Base-by-base conservation (phyloP, 2,797 vertebrate genomes). In the Lepidocolaptes lacrymiger region DNA sequence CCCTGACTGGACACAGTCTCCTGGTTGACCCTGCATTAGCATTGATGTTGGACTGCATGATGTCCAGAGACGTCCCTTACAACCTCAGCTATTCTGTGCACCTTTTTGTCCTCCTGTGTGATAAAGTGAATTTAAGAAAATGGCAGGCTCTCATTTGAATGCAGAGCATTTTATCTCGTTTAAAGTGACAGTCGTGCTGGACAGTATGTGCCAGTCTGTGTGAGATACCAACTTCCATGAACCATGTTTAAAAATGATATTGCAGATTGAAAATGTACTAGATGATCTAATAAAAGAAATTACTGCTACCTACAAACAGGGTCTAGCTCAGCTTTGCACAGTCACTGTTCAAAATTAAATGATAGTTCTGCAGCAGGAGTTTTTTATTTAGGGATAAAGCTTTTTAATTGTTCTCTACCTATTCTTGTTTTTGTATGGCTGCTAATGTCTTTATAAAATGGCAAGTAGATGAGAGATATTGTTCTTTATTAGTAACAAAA, bases 201-300 rank as follows among this genome's bases (percentile, higher is more conserved):
- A 93, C 89, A 37, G n/a, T 66, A 0, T 67, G 88, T 93, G 39
- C 79, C 54, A 73, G 34, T 30, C 43, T 64, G 18, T 39, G 41
- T 85, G 89, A 97, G 82, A 92, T 59, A 79, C 51, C 32, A 66
- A 15, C 74, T 72, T 62, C 69, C 77, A 63, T 37, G 55, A 86
- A 58, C 22, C 18, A 68, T 28, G 36, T 78, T 92, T 71, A 66
- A 96, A 96, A 95, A n/a, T 77, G 92, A 46, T 74, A 85, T 49
- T 71, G 22, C 55, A 85, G n/a, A 39, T 22, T 89, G 74, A 1
- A 2, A 88, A 91, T 85, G 93, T 82, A 71, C 72, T 83, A 54
- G 68, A 64, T 95, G 87, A 96, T 94, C 68, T 96, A 94, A 96
- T 93, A 95, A 90, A 91, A 88, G 61, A 71, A 91, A 88, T 88